These are phyloP conservation scores for Cichladusa arquata DNA, from an alignment of 2,113 vertebrate genomes.

Conservation along the genomic window DNA sequence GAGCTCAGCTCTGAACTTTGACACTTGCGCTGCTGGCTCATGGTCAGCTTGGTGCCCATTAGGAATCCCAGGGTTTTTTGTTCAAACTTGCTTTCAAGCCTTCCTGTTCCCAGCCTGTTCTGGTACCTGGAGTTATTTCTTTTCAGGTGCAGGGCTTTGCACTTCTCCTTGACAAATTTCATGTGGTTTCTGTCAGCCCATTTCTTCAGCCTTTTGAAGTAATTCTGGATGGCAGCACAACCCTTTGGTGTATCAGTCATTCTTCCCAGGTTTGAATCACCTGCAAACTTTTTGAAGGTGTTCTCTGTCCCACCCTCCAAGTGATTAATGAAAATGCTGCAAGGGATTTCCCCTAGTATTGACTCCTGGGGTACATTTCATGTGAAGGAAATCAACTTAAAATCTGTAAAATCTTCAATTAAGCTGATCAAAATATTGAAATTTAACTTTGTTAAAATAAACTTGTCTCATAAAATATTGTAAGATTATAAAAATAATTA, in stretches of 20 bases:
- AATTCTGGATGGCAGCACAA: background rate
- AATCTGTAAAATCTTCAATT: background rate
- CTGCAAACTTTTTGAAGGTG: background rate
- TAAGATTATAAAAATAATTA: background rate
- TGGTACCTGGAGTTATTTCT: background rate
- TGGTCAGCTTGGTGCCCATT: background rate
- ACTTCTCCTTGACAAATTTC: background rate
- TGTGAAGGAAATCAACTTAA: background rate
- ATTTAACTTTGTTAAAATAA: too few relatives aligned
- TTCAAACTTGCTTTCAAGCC: background rate
- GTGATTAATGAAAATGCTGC: background rate
- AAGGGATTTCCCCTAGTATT: background rate
- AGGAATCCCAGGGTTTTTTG: background rate
- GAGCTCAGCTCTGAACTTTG: background rate
- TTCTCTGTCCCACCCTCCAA: background rate
- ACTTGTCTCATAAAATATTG: background rate
- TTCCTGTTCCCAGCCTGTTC: background rate
- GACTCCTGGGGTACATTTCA: background rate
- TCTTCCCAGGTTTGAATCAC: background rate
- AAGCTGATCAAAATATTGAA: background rate
- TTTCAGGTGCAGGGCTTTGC: background rate
- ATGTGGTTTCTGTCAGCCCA: background rate
- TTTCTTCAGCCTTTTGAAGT: background rate
- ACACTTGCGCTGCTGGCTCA: accelerated
- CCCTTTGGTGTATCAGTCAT: background rate